Evolutionary conservation across 2,797 vertebrate genomes (phyloP).

Genomic region (Ptychadena robeensis): DNA sequence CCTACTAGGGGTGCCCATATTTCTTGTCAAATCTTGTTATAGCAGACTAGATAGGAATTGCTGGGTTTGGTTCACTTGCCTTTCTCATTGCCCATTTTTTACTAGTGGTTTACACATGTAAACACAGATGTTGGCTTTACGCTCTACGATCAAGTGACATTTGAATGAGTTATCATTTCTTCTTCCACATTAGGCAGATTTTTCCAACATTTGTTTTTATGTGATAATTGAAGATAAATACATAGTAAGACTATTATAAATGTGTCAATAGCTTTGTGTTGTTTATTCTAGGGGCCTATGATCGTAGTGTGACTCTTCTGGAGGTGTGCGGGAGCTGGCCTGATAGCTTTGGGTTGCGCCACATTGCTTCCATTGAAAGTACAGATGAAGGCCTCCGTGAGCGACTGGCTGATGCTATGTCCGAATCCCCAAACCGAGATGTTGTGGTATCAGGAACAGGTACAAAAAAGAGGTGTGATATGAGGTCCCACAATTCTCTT

Average conservation of each 20-base stretch:
- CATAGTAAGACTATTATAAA: background rate
- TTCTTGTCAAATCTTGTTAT: too few relatives aligned
- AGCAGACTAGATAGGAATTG: too few relatives aligned
- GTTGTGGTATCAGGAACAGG: slow-evolving; percentile 93
- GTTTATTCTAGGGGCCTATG: slow-evolving; percentile 84
- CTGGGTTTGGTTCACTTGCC: too few relatives aligned
- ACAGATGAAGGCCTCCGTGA: slow-evolving; percentile 93
- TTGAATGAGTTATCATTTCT: background rate
- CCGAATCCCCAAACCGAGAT: slow-evolving; percentile 92
- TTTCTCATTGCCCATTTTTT: too few relatives aligned
- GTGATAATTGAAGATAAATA: background rate
- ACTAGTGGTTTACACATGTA: too few relatives aligned
- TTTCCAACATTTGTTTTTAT: background rate
- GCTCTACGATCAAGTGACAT: background rate
- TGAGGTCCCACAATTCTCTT: slow-evolving; percentile 71
- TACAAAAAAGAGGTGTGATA: slow-evolving; percentile 79
- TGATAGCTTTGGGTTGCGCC: slow-evolving; percentile 91
- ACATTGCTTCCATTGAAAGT: slow-evolving; percentile 87
- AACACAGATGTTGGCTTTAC: too few relatives aligned
- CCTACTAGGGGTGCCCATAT: too few relatives aligned
- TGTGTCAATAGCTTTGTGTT: slow-evolving; percentile 10
- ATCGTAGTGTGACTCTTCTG: slow-evolving; percentile 92
- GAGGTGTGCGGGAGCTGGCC: slow-evolving; percentile 99
- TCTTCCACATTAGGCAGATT: background rate
- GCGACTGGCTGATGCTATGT: slow-evolving; percentile 96